Evolutionary conservation across 1,140 invertebrate species (phyloP), one percentile per base, ranked within the genome.

Genomic region (Drosophila triauraria): DNA sequence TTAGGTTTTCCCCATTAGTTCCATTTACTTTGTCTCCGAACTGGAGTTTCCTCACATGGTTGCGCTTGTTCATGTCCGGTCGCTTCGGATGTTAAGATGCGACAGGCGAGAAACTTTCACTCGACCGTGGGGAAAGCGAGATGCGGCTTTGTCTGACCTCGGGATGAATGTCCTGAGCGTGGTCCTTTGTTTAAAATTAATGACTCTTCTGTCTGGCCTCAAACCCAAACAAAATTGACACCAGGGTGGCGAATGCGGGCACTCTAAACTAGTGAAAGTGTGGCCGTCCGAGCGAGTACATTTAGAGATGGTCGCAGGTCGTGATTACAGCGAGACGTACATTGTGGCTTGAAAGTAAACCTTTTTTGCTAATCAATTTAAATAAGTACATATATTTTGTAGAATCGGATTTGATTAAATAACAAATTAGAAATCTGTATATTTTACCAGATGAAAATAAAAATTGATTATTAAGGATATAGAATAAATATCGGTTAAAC

Each of bases 51-150:
- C 91, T 91, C 76, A 92, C 91, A 80, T 92, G 91, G 61, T 92
- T 92, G 50, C 91, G 91, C 79, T 92, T 92, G 54, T 92, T 92
- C 91, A 92, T 92, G 71, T 54, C 87, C 72, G 79, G 77, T 48
- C 70, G 72, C 82, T 47, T 71, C 38, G 72, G 86, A 57, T 78
- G 68, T 80, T 91, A 50, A 53, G 72, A 58, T 13, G 71, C 81
- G 82, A 91, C 83, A 63, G 70, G 67, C 75, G 25, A 42, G 50
- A 74, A 74, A 86, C 86, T 86, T 90, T 90, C 82, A 87, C 85
- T 90, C 75, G 58, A 54, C 51, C 46, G 69, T 64, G 51, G 54
- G 69, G 53, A 48, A 74, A 64, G 44, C 62, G 71, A 46, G 48
- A 32, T 27, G 56, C 63, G 25, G 75, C 63, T 78, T 81, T 75